Base-by-base conservation (phyloP, 64 coral and sea anemone genomes). In the Orbicella faveolata region DNA sequence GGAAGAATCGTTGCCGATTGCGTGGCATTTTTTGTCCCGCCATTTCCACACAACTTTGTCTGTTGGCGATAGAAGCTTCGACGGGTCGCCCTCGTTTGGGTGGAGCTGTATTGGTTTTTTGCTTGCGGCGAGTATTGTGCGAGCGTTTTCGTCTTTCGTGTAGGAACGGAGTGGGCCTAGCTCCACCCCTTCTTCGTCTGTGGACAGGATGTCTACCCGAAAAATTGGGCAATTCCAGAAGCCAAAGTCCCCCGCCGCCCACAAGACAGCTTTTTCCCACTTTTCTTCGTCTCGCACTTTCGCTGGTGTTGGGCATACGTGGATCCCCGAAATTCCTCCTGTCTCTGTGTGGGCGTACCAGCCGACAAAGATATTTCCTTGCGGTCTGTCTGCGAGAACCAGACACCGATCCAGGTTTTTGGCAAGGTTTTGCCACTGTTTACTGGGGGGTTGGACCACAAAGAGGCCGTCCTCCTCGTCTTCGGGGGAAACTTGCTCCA, bases 161-260 rank as follows among this genome's bases (percentile, higher is more conserved):
- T 39, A 78, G 34, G 8, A 78, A 5, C 16, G 76, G 51, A 89
- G 87, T 14, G 75, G 87, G 0, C 23, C 87, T 2, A 89, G 5
- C 41, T 89, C 74, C 12, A 89, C 74, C 9, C 74, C 73, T 78
- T 89, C 74, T 12, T 78, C 36, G 55, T 23, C 26, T 12, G 75
- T 75, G 0, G 51, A 17, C 20, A 78, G 74, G 23, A 89, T 89
- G 74, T 89, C 75, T 17, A 78, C 25, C 4, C 52, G 87, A n/a
- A 89, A 89, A 52, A 89, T 89, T 0, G 75, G 54, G 25, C 87
- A 89, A 9, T 41, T 33, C 23, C 87, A 75, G 26, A 89, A 89
- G 1, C 74, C 87, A 39, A 53, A 37, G 76, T 18, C 6, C 13
- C 4, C 76, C 5, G 1, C 76, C 36, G 35, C 76, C 35, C 34